Base-by-base conservation (phyloP, 2,113 vertebrate genomes). In the Pluvianellus socialis region DNA sequence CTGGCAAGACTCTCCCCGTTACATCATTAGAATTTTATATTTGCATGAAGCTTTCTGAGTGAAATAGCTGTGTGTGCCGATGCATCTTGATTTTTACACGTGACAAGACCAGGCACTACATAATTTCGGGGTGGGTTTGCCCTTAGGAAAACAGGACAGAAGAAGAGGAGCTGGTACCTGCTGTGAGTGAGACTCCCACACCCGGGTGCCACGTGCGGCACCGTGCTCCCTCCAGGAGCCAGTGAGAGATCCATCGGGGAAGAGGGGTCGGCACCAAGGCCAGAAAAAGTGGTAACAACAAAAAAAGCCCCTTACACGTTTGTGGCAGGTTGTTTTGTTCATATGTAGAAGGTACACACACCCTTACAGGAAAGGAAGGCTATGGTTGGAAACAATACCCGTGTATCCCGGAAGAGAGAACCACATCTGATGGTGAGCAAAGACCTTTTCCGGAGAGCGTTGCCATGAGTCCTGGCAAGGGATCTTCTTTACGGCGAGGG, bases 161-260 rank as follows among this genome's bases (percentile, higher is more conserved):
- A 67, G 5, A 56, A 63, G 32, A 7, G 33, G 33, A 45, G 24
- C 20, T 66, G 79, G n/a, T 40, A 33, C 5, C 6, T 38, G 38
- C 21, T 44, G 23, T 66, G 22, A 63, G 44, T 7, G 44, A 79
- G 11, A 18, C 6, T 68, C 35, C 45, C 19, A 4, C 26, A 6
- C 1, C 1, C 10, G 1, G 12, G 14, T 27, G 32, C 1, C 11
- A 1, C 12, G 12, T 22, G 28, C 0, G 0, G n/a, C 42, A 40
- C 63, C 5, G 1, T 21, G 32, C 24, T 80, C 33, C 14, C 27
- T 42, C 30, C 53, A 45, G 33, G 18, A 85, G 32, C 7, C 4
- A 2, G 21, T 14, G 4, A 81, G n/a, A 81, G 32, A 26, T 24
- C 12, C 7, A 19, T 38, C 30, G 18, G 40, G 42, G 47, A 77